These are phyloP conservation scores for Melitaea athalia DNA, from an alignment of 2,888 invertebrate genomes.

Conservation along the genomic window DNA sequence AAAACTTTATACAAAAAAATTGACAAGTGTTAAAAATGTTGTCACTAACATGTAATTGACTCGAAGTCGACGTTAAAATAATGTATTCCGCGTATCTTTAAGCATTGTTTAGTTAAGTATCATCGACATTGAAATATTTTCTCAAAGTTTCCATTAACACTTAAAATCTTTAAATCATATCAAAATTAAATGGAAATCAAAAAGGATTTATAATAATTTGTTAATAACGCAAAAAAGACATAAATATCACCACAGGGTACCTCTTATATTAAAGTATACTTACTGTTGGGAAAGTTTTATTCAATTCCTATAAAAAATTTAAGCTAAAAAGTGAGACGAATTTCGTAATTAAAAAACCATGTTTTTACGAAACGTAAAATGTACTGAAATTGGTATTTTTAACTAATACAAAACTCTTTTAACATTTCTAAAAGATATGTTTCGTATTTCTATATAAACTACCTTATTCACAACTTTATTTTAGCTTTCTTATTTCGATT, in stretches of 20 bases:
- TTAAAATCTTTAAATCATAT: constrained; percentile 1
- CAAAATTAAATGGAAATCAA: background rate
- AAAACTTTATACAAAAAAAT: too few species aligned
- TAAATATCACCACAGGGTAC: constrained; percentile 19
- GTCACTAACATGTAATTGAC: too few species aligned
- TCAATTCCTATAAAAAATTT: constrained; percentile 12
- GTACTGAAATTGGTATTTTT: background rate
- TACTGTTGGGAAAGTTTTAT: constrained; percentile 6
- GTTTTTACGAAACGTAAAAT: too few species aligned
- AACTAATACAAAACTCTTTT: background rate
- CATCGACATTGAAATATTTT: background rate
- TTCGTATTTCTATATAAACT: background rate
- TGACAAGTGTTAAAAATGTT: too few species aligned
- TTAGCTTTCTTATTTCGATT: too few species aligned
- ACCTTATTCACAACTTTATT: too few species aligned
- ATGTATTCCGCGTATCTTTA: background rate
- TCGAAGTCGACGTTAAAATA: too few species aligned
- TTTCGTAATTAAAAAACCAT: background rate
- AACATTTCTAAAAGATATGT: background rate
- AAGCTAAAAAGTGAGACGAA: constrained; percentile 11
- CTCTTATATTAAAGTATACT: constrained; percentile 11
- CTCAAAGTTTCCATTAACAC: background rate
- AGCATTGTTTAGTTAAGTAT: background rate
- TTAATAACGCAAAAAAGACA: constrained; percentile 16
- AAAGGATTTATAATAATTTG: constrained; percentile 5